Evolutionary conservation across 23 tunicate genomes (phyloP), one percentile per base, ranked within the genome.

Genomic region (Trididemnum miniatum): DNA sequence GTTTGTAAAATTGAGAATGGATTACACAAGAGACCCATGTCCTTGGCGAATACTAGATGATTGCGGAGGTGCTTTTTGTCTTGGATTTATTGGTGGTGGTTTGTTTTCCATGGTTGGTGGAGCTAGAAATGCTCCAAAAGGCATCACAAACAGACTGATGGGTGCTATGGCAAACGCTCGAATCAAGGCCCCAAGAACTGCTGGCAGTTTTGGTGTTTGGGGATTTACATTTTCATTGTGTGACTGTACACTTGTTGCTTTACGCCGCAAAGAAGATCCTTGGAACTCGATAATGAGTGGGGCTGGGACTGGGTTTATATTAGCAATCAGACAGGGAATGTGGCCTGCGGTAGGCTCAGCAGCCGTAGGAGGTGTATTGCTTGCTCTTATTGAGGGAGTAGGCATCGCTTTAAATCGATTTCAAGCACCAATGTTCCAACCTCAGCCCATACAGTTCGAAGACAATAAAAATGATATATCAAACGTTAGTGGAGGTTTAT

Each of bases 31-130:
- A 84, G 99, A 96, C 78, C 99, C 99, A 35, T 96, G 99, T 87
- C 99, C 99, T 27, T 96, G 99, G 99, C 65, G 99, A 62, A 94
- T 96, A 22, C 59, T 96, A 69, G 99, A 96, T 83, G 99, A 96
- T 71, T 92, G 96, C 50, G 99, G 99, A 2, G 99, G 99, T 36
- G 99, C 99, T 0, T 96, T 86, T 74, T 80, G 90, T 29, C 91
- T 96, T 29, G 99, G 99, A 60, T 87, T 96, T 80, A 73, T 88
- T 25, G 99, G 99, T 0, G 97, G 97, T 25, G 98, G 98, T 65
- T 31, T 93, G 20, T 93, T 93, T 88, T 80, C 93, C 1, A 66
- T 88, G 84, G 86, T 88, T 29, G 98, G 93, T 2, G 98, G 98
- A 0, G 98, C 98, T 22, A 50, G 98, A 65, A 93, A 93, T 88